Base-by-base conservation (phyloP, 2,797 vertebrate genomes). In the Anas acuta region DNA sequence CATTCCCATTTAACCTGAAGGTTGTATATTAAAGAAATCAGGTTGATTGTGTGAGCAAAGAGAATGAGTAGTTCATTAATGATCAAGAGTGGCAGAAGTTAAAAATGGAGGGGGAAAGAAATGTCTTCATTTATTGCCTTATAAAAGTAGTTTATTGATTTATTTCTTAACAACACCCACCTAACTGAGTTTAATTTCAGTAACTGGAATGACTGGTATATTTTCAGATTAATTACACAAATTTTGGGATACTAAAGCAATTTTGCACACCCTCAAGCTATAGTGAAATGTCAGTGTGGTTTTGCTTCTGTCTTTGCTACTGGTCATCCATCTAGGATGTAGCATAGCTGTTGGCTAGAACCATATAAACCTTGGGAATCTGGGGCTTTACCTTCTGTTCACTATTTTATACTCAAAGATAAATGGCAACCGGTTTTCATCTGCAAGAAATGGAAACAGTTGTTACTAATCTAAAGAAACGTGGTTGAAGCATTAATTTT, bases 1-100 rank as follows among this genome's bases (percentile, higher is more conserved):
- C 23, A 1, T 95, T 97, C 73, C 57, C 8, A 16, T 94, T 97
- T 97, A 96, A 97, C 83, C 92, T 95, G 93, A 91, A 97, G 86
- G 58, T 96, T 97, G 92, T 78, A 89, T 96, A 74, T 84, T 92
- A 95, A 93, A 95, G 51, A 95, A 96, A 93, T 96, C 60, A 72
- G 67, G 58, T 90, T 93, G 82, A 84, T 71, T 95, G 23, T 88
- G 30, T 81, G 61, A 96, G 62, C 23, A 96, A 96, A 84, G 45
- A 78, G 43, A 96, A 83, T 71, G 94, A 94, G 67, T 33, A 88
- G 66, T 69, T 96, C 69, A 84, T 90, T 95, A 41, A 97, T 91
- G 67, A 96, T 90, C 77, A 96, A 91, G 92, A 95, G 20, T 54
- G 32, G 67, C 53, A 79, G n/a, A 89, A 78, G 49, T 80, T 43